Base-by-base conservation (phyloP, 2,888 invertebrate genomes). In the Patella caerulea region DNA sequence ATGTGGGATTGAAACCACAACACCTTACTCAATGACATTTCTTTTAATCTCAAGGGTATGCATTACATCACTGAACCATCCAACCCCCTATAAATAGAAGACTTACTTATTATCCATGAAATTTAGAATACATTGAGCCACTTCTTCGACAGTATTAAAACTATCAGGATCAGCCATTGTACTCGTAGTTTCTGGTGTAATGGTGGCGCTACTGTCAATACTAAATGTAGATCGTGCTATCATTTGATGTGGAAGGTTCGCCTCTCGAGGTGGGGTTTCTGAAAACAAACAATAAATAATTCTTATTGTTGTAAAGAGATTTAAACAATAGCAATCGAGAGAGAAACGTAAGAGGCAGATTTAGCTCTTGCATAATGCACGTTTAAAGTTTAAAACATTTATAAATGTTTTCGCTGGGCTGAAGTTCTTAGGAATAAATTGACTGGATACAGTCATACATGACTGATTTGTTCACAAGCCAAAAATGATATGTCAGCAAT, bases 41-140 rank as follows among this genome's bases (percentile, higher is more conserved):
- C 45, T 45, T 45, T 9, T 45, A 0, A 9, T 45, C 45, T 45
- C 0, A 45, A 45, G 45, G 1, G 45, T 0, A 45, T 1, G 1
- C 0, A 9, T 45, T 45, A 45, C 45, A 45, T 9, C 9, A 45
- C 45, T 45, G 0, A 9, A 45, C 45, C 45, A 45, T 7, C 45
- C 45, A 45, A 45, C n/a, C 5, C 34, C 29, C 55, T 74, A 70
- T 5, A 34, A 17, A 24, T 24, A 2, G 19, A 74, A n/a, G 24
- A 73, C 78, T 75, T 76, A 92, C 91, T 92, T 92, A 73, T 95
- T 95, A 1, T 96, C 95, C 59, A 98, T 93, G 91, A 97, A 98
- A 91, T 97, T 96, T 65, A 98, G 95, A 72, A 98, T 93, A 1
- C 97, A 96, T 92, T 97, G 97, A 86, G 97, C 96, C 71, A 97